Percentiles rank a stretch among this genome's conserved stretches.
Evolutionary conservation across 2,113 vertebrate genomes (phyloP).

Genomic region (Triplophysa siluroides): DNA sequence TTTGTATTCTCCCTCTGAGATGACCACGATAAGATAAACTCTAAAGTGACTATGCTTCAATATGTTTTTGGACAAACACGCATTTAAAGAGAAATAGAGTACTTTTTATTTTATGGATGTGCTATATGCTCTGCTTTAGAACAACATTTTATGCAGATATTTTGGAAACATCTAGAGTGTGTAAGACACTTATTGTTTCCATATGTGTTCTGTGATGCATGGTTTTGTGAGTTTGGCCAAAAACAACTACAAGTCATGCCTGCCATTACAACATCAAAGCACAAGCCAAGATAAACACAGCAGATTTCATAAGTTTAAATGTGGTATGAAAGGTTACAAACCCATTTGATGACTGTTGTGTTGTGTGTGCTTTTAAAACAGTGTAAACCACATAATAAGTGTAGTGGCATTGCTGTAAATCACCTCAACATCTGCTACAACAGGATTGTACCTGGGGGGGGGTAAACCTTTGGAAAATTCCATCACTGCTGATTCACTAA

Average conservation of each 20-base stretch:
- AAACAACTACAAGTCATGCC: slow-evolving; percentile 48
- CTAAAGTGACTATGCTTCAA: too few species aligned
- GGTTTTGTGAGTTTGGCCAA: slow-evolving; percentile 31
- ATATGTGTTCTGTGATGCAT: slow-evolving; percentile 26
- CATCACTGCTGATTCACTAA: slow-evolving; percentile 39
- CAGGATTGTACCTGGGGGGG: neutral
- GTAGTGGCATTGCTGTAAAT: slow-evolving; percentile 16
- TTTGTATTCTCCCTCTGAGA: neutral
- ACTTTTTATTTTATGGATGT: too few species aligned
- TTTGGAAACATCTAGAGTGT: slow-evolving; percentile 11
- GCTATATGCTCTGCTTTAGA: too few species aligned
- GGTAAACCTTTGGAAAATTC: slow-evolving; percentile 22
- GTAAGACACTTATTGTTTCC: slow-evolving; percentile 23
- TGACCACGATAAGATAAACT: neutral
- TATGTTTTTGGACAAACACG: too few species aligned
- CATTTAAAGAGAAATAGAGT: neutral
- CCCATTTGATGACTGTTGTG: neutral
- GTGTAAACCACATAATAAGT: slow-evolving; percentile 11
- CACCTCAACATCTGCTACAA: neutral
- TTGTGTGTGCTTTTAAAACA: slow-evolving; percentile 13
- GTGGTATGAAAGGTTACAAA: neutral
- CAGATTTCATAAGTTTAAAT: slow-evolving; percentile 52
- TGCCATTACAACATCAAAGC: slow-evolving; percentile 56
- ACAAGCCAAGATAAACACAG: slow-evolving; percentile 62
- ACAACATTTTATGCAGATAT: neutral